A percentile compares a stretch with the other conserved stretches of the same genome.
These are phyloP conservation scores for Spialia ferax DNA, from an alignment of 2,888 invertebrate genomes.

Conservation along the genomic window DNA sequence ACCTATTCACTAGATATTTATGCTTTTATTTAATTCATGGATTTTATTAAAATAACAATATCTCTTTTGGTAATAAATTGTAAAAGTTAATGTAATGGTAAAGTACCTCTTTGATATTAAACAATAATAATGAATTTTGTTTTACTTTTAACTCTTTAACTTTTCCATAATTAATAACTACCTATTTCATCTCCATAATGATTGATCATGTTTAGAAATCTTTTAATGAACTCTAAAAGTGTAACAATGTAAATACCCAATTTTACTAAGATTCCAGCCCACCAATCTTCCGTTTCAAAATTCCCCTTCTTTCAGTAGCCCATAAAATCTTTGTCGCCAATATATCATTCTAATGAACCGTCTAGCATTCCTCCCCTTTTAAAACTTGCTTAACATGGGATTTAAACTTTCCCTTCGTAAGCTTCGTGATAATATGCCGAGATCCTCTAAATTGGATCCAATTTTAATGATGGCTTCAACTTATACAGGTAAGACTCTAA, in stretches of 20 bases:
- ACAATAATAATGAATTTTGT: too few relatives aligned
- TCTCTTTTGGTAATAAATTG: too few relatives aligned
- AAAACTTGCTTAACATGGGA: conserved; percentile 35
- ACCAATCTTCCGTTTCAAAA: not conserved
- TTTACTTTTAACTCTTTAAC: too few relatives aligned
- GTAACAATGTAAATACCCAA: not conserved
- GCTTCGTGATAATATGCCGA: conserved; percentile 38
- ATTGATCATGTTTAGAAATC: too few relatives aligned
- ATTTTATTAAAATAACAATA: too few relatives aligned
- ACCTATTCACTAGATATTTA: too few relatives aligned
- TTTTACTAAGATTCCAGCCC: not conserved
- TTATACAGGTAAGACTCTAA: not conserved
- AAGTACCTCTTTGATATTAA: too few relatives aligned
- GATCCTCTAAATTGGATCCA: conserved; percentile 22
- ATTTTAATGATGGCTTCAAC: not conserved
- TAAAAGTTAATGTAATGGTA: too few relatives aligned
- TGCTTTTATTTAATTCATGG: too few relatives aligned
- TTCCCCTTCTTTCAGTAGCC: conserved; percentile 6
- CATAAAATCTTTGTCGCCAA: conserved; percentile 35
- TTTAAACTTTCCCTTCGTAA: conserved; percentile 31
- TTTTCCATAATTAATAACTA: too few relatives aligned
- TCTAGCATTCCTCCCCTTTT: conserved; percentile 32
- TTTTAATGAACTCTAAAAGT: not conserved
- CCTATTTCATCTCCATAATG: too few relatives aligned
- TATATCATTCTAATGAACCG: conserved; percentile 37